Evolutionary conservation across 2,888 invertebrate species (phyloP).

Genomic region (Drosophila pseudotalamancana): DNA sequence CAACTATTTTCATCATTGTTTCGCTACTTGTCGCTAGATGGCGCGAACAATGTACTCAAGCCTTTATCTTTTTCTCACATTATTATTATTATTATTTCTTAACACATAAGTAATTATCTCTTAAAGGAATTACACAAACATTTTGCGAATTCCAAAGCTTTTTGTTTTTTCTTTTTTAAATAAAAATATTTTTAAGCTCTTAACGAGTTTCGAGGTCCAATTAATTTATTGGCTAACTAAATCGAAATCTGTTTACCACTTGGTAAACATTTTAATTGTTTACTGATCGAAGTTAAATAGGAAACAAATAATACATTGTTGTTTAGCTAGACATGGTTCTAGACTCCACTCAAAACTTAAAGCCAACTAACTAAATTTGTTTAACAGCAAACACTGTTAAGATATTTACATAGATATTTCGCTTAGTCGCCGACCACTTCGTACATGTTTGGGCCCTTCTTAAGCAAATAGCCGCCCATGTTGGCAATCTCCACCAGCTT

Average conservation of each 20-base stretch:
- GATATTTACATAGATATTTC: constrained; percentile 45
- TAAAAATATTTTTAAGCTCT: too few relatives aligned
- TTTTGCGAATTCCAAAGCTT: not conserved
- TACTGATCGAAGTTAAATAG: constrained; percentile 7
- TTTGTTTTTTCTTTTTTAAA: not conserved
- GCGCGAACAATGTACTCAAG: not conserved
- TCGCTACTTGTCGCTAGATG: constrained; percentile 6
- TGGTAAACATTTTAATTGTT: constrained; percentile 19
- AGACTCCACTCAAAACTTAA: constrained; percentile 5
- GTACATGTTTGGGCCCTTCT: constrained; percentile 91
- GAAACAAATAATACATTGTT: not conserved
- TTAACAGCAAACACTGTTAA: constrained; percentile 21
- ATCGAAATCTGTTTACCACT: not conserved
- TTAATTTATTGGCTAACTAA: not conserved
- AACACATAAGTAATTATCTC: too few relatives aligned
- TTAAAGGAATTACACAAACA: too few relatives aligned
- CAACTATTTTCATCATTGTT: not conserved
- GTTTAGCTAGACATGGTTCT: not conserved
- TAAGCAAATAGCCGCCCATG: constrained; percentile 92
- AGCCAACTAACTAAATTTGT: constrained; percentile 19
- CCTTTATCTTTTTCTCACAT: too few relatives aligned
- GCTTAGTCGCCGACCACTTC: constrained; percentile 86
- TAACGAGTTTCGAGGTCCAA: too few relatives aligned
- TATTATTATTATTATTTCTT: too few relatives aligned
- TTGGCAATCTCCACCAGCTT: constrained; percentile 92